phyloP scores from a whole-genome alignment of 2,113 vertebrate genomes.

The Grus americana region DNA sequence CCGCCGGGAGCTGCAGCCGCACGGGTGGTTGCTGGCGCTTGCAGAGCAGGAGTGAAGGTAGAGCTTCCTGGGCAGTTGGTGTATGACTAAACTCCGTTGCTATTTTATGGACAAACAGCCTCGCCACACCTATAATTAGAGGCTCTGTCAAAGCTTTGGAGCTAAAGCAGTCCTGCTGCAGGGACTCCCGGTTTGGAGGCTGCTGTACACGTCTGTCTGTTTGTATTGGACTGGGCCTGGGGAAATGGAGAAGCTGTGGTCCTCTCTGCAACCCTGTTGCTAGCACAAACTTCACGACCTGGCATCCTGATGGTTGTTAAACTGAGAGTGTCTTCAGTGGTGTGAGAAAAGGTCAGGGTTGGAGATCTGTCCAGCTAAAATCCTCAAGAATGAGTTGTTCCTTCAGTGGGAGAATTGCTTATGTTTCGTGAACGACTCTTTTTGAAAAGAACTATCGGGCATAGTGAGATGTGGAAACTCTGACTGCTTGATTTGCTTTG shows the following conservation, averaged over 20 bases:
- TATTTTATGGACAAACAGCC: neutral
- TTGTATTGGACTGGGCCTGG: neutral
- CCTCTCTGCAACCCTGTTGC: neutral
- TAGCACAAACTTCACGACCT: neutral
- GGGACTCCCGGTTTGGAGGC: neutral
- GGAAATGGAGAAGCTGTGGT: neutral
- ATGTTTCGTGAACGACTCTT: accelerated
- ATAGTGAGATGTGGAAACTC: neutral
- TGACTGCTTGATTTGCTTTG: neutral
- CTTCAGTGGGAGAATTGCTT: neutral
- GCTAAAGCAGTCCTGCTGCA: neutral
- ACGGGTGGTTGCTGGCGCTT: no score
- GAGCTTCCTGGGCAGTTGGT: accelerated
- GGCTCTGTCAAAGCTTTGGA: neutral
- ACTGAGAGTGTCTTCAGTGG: neutral
- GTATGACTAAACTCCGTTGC: neutral
- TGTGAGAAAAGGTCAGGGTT: neutral
- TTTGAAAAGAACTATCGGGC: neutral
- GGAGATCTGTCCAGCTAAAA: neutral
- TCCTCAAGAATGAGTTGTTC: neutral
- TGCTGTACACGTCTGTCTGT: neutral
- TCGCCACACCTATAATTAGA: constrained; percentile 5
- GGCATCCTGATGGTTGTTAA: neutral
- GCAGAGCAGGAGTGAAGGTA: neutral
- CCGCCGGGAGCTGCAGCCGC: neutral